Conservation (phyloP, 1,140 invertebrate species). For the Anadara kagoshimensis region DNA sequence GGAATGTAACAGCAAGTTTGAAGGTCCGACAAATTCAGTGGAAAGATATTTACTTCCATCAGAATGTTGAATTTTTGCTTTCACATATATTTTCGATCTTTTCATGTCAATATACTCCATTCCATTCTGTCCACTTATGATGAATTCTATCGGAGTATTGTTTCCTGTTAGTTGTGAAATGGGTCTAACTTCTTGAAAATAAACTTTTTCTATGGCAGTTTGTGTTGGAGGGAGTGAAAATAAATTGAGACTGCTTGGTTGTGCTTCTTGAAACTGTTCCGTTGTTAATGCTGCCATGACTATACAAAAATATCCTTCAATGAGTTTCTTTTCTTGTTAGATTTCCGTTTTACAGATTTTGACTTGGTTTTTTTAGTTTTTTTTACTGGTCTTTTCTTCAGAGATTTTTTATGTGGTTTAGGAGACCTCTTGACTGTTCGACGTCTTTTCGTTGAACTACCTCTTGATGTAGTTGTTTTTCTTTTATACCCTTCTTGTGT, state of each 20-base stretch:
- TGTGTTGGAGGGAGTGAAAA: conserved; percentile 5
- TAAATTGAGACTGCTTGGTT: conserved; percentile 5
- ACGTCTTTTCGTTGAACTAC: too few relatives aligned
- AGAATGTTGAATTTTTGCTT: conserved; percentile 2
- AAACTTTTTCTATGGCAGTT: conserved; percentile 11
- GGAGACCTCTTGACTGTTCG: too few relatives aligned
- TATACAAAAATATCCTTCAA: not conserved
- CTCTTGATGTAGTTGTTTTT: too few relatives aligned
- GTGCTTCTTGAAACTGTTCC: conserved; percentile 1
- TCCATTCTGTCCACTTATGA: conserved; percentile 11
- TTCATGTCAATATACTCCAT: conserved; percentile 16
- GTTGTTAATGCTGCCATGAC: not conserved
- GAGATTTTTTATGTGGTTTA: too few relatives aligned
- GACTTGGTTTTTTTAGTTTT: too few relatives aligned
- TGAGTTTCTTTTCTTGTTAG: too few relatives aligned
- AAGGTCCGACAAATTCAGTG: conserved; percentile 17
- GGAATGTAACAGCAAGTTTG: conserved; percentile 12
- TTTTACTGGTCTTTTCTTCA: too few relatives aligned
- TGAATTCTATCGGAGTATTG: conserved; percentile 5
- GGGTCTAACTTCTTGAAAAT: conserved; percentile 15
- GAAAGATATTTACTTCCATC: not conserved
- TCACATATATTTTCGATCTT: conserved; percentile 13
- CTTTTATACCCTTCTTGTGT: too few relatives aligned
- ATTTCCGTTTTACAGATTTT: too few relatives aligned
- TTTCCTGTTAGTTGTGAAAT: conserved; percentile 10